Base-by-base conservation (phyloP, 2,797 vertebrate genomes). In the Anguilla marmorata region DNA sequence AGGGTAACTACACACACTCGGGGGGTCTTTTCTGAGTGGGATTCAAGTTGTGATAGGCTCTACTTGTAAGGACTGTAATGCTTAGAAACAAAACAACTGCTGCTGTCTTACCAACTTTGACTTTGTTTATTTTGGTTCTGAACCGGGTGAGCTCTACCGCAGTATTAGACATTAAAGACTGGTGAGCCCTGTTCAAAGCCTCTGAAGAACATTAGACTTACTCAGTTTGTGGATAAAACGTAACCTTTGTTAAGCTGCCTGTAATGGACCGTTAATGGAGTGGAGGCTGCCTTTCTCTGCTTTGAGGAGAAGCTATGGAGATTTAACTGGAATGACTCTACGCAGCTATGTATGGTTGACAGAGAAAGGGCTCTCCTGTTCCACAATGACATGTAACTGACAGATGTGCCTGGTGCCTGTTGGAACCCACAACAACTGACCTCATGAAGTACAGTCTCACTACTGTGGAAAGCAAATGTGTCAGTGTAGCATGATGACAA, bases 171-270 rank as follows among this genome's bases (percentile, higher is more conserved):
- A 80, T 41, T 41, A 45, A 80, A 48, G 76, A 21, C 14, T 41
- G 48, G 16, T 11, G 2, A 3, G 14, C 14, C 74, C 76, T 80
- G 76, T 2, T 2, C 33, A 24, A 80, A 80, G 16, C 37, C 76
- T 1, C 3, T 45, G 41, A 16, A 48, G 41, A 48, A 24, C 37
- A 80, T 82, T 48, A 82, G 16, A 82, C 19, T 1, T 50, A 21
- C 79, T 50, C 41, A 48, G 79, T 8, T 50, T 82, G 79, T 82
- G 79, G 79, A 82, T 82, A 33, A 82, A 50, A n/a, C 45, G 41
- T 50, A 9, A 45, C 19, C 19, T 24, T 50, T 50, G 79, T 82
- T 82, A 48, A 50, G 21, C 45, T 82, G 45, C 9, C 79, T 50
- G 19, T 50, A 82, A 12, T 3, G 45, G 79, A 50, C 3, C 7